A percentile compares a stretch with the other conserved stretches of the same genome.
Conservation (phyloP, 2,888 invertebrate genomes). For the Dynastes grantii region DNA sequence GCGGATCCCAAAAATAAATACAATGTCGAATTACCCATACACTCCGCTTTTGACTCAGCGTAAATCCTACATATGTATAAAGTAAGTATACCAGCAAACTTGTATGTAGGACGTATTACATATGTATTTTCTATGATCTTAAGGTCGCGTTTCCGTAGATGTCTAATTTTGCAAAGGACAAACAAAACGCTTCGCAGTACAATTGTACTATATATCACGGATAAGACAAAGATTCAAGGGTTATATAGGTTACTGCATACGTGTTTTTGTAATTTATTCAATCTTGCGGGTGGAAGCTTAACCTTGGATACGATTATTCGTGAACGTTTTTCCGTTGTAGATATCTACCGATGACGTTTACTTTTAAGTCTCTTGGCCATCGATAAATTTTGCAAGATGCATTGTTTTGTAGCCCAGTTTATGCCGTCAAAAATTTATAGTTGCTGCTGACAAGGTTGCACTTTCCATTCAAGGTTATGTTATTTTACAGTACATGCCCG, state of each 20-base stretch:
- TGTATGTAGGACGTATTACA: background rate
- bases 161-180: conserved; percentile 13
- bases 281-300: conserved; percentile 12
- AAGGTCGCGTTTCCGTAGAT: background rate
- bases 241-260: background rate
- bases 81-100: background rate
- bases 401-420: conserved; percentile 43
- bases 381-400: conserved; percentile 38
- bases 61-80: too few species aligned
- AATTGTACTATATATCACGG: background rate
- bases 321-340: background rate
- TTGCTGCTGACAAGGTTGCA: conserved; percentile 28
- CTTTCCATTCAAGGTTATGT: conserved; percentile 41
- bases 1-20: conserved; percentile 10
- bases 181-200: background rate
- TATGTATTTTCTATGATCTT: background rate
- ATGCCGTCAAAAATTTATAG: conserved; percentile 44
- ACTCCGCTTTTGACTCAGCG: background rate
- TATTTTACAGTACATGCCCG: background rate
- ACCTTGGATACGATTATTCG: conserved; percentile 5
- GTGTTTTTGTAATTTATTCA: conserved; percentile 13
- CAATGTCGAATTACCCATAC: conserved; percentile 9
- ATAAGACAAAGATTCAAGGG: conserved; percentile 16
- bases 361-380: conserved; percentile 20
- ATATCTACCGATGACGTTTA: conserved; percentile 15